These are phyloP conservation scores for Halictus ligatus DNA, from an alignment of 2,888 invertebrate genomes.

Conservation along the genomic window DNA sequence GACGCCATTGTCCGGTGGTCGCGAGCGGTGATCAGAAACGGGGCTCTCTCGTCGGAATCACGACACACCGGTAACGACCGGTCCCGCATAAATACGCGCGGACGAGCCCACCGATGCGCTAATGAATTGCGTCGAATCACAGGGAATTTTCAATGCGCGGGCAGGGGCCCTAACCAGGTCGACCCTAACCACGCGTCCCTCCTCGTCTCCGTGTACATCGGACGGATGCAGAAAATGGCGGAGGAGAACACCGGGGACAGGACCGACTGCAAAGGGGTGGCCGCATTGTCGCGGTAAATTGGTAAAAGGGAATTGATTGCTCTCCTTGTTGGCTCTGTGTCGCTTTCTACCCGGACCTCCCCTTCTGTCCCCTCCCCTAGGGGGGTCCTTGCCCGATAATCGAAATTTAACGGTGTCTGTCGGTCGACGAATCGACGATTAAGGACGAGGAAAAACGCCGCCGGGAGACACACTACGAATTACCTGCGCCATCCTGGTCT, in stretches of 20 bases:
- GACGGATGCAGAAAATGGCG: conserved; percentile 23
- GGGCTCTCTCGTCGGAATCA: conserved; percentile 72
- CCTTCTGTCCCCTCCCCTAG: not conserved
- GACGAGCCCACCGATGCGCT: conserved; percentile 51
- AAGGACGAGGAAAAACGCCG: conserved; percentile 58
- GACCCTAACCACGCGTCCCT: not conserved
- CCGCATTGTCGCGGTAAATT: conserved; percentile 64
- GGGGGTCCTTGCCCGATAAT: conserved; percentile 62
- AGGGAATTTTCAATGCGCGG: conserved; percentile 76
- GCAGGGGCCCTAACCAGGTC: not conserved
- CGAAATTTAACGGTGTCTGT: conserved; percentile 72
- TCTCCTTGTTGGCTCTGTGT: conserved; percentile 54
- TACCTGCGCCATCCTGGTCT: too few species aligned
- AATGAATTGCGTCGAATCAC: conserved; percentile 79
- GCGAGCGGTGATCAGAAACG: conserved; percentile 65
- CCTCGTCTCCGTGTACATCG: conserved; percentile 8
- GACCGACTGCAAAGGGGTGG: conserved; percentile 36
- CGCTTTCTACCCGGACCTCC: conserved; percentile 22
- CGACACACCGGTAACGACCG: conserved; percentile 70
- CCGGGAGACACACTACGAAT: not conserved
- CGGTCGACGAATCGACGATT: conserved; percentile 65
- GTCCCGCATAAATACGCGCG: conserved; percentile 79
- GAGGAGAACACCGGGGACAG: not conserved
- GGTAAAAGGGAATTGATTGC: conserved; percentile 75
- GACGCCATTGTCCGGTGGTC: conserved; percentile 34